phyloP scores from a whole-genome alignment of 2,888 invertebrate species.

The Drosophila mimetica region DNA sequence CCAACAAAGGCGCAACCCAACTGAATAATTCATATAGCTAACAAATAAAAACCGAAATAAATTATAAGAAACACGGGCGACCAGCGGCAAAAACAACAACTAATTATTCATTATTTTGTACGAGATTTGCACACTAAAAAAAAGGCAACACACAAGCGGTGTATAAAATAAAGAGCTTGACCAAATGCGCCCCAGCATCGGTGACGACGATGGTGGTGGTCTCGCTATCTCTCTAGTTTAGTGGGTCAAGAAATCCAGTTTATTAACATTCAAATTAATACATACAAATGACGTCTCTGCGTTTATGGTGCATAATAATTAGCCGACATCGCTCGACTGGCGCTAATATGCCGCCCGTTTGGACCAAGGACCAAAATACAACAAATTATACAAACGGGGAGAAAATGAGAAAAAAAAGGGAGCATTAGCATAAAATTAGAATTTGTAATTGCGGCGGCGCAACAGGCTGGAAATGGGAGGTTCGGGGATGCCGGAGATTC shows the following conservation, averaged over 20 bases:
- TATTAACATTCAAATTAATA: slow-evolving; percentile 82
- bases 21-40: slow-evolving; percentile 74
- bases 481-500: slow-evolving; percentile 21
- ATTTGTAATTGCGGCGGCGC: slow-evolving; percentile 83
- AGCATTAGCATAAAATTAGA: slow-evolving; percentile 83
- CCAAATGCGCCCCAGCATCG: slow-evolving; percentile 43
- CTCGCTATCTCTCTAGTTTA: slow-evolving; percentile 77
- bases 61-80: slow-evolving; percentile 68
- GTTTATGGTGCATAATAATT: slow-evolving; percentile 79
- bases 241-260: slow-evolving; percentile 82
- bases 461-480: slow-evolving; percentile 68
- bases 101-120: slow-evolving; percentile 78
- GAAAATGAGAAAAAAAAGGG: slow-evolving; percentile 33
- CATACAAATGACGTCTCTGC: slow-evolving; percentile 73
- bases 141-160: slow-evolving; percentile 1
- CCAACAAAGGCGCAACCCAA: slow-evolving; percentile 45
- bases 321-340: slow-evolving; percentile 50
- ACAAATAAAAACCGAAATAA: slow-evolving; percentile 74
- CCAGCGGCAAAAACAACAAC: slow-evolving; percentile 39
- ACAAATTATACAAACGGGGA: slow-evolving; percentile 21
- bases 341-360: slow-evolving; percentile 48
- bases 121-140: slow-evolving; percentile 59
- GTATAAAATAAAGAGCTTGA: slow-evolving; percentile 32
- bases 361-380: slow-evolving; percentile 55
- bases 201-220: slow-evolving; percentile 20